phyloP scores from a whole-genome alignment of 2,888 invertebrate species.

The Thera obeliscata region DNA sequence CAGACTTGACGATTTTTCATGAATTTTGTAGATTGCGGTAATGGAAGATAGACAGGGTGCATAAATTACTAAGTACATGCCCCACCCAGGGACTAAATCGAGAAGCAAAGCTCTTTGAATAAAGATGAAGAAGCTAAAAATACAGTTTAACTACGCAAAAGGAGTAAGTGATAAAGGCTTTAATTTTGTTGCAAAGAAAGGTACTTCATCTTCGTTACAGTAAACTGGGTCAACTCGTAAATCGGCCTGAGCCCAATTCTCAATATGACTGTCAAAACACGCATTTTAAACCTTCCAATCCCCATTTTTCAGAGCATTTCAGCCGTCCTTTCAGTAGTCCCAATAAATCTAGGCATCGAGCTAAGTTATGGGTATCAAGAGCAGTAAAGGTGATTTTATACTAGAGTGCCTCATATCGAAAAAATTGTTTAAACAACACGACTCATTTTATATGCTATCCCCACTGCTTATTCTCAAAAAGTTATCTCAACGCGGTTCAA shows the following conservation, averaged over 20 bases:
- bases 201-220: neutral
- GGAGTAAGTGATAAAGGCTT: neutral
- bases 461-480: too few relatives aligned
- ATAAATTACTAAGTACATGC: neutral
- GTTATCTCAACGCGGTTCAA: too few relatives aligned
- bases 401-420: neutral
- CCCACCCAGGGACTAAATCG: too few relatives aligned
- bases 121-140: neutral
- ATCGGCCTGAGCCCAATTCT: conserved; percentile 19
- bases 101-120: neutral
- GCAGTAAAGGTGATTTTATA: conserved; percentile 11
- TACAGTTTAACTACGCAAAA: neutral
- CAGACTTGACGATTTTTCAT: neutral
- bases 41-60: neutral
- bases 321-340: conserved; percentile 28
- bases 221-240: conserved; percentile 20
- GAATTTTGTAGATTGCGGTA: neutral
- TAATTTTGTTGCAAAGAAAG: neutral
- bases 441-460: too few relatives aligned
- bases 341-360: conserved; percentile 39
- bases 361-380: conserved; percentile 37
- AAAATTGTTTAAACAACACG: too few relatives aligned
- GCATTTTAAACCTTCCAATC: conserved; percentile 21
- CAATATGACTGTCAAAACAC: conserved; percentile 33
- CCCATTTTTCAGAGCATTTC: conserved; percentile 37